Evolutionary conservation across 2,113 vertebrate genomes (phyloP).

Genomic region (Neodontobutis hainanensis): DNA sequence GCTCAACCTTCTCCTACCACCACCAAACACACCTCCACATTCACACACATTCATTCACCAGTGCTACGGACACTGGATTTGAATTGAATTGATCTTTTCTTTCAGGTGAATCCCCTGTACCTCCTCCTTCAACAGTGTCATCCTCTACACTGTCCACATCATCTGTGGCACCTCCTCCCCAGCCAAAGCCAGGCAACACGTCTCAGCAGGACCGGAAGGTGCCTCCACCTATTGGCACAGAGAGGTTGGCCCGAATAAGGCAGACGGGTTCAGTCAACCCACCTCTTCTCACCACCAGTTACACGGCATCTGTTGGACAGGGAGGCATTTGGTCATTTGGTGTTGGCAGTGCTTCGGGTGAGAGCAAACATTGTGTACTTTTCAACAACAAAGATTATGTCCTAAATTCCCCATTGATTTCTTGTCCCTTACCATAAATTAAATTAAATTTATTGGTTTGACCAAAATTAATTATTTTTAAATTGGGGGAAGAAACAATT

Average conservation of each 20-base stretch:
- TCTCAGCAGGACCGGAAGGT: constrained; percentile 93
- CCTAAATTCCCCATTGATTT: too few relatives aligned
- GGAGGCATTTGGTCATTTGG: constrained; percentile 99
- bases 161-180: constrained; percentile 86
- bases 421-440: too few relatives aligned
- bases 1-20: too few relatives aligned
- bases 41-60: too few relatives aligned
- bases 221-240: constrained; percentile 95
- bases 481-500: too few relatives aligned
- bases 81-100: background rate
- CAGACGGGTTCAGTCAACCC: constrained; percentile 95
- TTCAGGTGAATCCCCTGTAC: constrained; percentile 93
- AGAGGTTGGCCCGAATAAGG: constrained; percentile 91
- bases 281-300: constrained; percentile 90
- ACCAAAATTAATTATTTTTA: too few relatives aligned
- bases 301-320: constrained; percentile 93
- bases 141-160: constrained; percentile 91
- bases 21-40: too few relatives aligned
- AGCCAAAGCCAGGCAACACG: constrained; percentile 84
- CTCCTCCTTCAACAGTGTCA: constrained; percentile 92
- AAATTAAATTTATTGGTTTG: too few relatives aligned
- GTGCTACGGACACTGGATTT: too few relatives aligned
- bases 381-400: background rate
- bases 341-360: constrained; percentile 92
- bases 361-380: constrained; percentile 14